Evolutionary conservation across 2,113 vertebrate genomes (phyloP), one percentile per base, ranked within the genome.

Genomic region (Nannospalax galili): DNA sequence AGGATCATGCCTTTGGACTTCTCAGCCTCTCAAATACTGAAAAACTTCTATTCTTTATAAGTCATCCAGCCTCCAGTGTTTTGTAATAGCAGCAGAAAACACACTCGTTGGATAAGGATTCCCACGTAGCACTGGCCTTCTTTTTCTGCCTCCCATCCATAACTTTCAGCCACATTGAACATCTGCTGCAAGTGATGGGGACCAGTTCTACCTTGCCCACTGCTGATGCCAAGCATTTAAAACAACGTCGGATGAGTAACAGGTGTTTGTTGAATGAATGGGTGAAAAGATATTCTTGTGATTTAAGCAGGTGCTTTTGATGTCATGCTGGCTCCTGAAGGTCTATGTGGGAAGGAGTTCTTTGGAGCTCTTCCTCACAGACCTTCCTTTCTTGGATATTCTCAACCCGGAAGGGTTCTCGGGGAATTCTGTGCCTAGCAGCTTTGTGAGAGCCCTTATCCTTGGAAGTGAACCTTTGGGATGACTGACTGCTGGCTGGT

Each of bases 381-480:
- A 62, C 42, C 6, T 22, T 7, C 86, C 87, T 37, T 8, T 77
- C 45, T 45, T 56, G 56, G 28, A 37, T 64, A 58, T 30, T 28
- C 32, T 48, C 11, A 70, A 28, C 35, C 17, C 24, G 28, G 11
- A 1, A 19, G n/a, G 11, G 4, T 1, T 81, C n/a, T 19, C 17
- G 40, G 19, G 17, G 30, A 85, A 14, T 37, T 73, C 82, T 3
- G 2, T 28, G 32, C 16, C 64, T 45, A 77, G 67, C 15, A 20
- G 20, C 80, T 60, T 9, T 95, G 85, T 30, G 22, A 9, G 69
- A 88, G 52, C n/a, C 40, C 5, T 84, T 95, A 30, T 73, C 40
- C 48, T 42, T 48, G 1, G 10, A 56, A 86, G 62, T 19, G 15
- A 22, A 19, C 5, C 72, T 73, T 79, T 17, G 37, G 92, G 60